A percentile compares a stretch with the other conserved stretches of the same genome.
Conservation (phyloP, 2,113 vertebrate species). For the Sula dactylatra region DNA sequence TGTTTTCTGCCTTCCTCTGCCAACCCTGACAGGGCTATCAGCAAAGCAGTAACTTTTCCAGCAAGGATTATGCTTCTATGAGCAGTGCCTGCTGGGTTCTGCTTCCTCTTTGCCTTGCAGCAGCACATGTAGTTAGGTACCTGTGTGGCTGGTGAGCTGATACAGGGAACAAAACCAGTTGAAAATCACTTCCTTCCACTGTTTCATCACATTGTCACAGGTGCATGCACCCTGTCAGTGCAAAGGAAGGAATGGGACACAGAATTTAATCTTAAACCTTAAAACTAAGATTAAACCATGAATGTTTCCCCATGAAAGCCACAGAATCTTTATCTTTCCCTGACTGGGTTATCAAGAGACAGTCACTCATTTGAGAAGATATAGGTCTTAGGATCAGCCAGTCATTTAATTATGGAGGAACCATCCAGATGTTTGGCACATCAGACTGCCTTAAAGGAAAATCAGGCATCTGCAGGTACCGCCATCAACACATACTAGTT, state of each 20-base stretch:
- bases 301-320: neutral
- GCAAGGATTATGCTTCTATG: neutral
- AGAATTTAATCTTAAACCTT: neutral
- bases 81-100: neutral
- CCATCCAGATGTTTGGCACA: neutral
- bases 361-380: neutral
- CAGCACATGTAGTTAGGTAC: neutral
- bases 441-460: neutral
- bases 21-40: neutral
- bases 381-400: neutral
- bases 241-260: neutral
- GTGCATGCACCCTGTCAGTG: neutral
- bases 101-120: neutral
- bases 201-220: neutral
- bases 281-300: neutral
- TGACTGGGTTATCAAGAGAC: neutral
- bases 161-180: neutral
- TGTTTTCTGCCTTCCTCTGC: neutral
- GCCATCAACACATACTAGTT: neutral
- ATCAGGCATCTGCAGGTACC: neutral
- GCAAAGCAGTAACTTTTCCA: neutral
- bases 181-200: neutral
- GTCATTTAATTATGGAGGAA: neutral
- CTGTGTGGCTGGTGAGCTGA: neutral
- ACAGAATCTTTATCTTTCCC: neutral